Conservation (phyloP, 2,113 vertebrate genomes). For the Pampusana beccarii region DNA sequence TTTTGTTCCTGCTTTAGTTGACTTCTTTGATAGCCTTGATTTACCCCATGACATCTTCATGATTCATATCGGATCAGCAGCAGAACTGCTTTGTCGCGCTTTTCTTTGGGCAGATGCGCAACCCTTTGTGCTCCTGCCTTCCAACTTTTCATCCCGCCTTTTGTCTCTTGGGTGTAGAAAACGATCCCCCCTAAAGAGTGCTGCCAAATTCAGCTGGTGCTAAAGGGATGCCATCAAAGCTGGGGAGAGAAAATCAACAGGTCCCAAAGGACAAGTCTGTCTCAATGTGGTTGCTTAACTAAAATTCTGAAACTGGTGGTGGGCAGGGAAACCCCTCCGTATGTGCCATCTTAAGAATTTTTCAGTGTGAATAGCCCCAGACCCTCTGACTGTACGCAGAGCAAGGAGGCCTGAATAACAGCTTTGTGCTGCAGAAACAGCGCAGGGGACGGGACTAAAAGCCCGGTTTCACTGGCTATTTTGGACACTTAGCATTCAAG, state of each 20-base stretch:
- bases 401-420: slow-evolving; percentile 71
- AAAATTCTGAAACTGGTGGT: slow-evolving; percentile 73
- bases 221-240: slow-evolving; percentile 71
- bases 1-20: not conserved
- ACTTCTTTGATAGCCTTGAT: not conserved
- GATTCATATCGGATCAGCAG: not conserved
- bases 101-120: slow-evolving; percentile 7
- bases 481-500: slow-evolving; percentile 75
- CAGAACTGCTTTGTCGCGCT: not conserved
- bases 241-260: slow-evolving; percentile 33
- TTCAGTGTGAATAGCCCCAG: slow-evolving; percentile 84
- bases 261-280: slow-evolving; percentile 29
- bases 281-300: slow-evolving; percentile 64
- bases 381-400: slow-evolving; percentile 85
- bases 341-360: slow-evolving; percentile 76
- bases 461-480: slow-evolving; percentile 71
- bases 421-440: slow-evolving; percentile 73
- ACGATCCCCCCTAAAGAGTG: slow-evolving; percentile 70
- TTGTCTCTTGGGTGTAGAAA: slow-evolving; percentile 73
- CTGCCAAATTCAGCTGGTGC: slow-evolving; percentile 72
- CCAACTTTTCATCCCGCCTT: slow-evolving; percentile 58
- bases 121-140: slow-evolving; percentile 17
- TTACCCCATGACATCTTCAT: not conserved
- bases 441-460: slow-evolving; percentile 57
- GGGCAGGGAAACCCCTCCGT: slow-evolving; percentile 73